Base-by-base conservation (phyloP, 2,113 vertebrate species). In the Dendrocopos noguchii region DNA sequence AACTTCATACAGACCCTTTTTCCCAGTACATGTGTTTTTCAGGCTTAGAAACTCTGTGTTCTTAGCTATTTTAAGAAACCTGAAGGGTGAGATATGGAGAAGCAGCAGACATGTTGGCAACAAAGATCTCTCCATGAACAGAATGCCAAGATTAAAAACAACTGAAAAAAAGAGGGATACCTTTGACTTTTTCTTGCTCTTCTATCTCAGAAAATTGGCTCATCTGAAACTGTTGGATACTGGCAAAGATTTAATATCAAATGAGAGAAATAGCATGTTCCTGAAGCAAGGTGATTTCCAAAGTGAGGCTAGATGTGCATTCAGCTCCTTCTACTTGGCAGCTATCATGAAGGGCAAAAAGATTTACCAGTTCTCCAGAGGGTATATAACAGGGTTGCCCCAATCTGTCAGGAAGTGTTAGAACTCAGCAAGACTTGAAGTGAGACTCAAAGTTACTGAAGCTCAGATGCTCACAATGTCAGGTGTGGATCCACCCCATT, bases 21-120 rank as follows among this genome's bases (percentile, higher is more conserved):
- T 80, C 93, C 91, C 82, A 90, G 91, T 84, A 84, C 94, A 75
- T 83, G 85, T 87, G 81, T 83, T 97, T 95, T 93, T 95, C 12
- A 6, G 93, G 76, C 82, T 96, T 76, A 92, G 92, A 93, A 95
- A 94, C 95, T 94, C 92, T 84, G 70, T 95, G 96, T 95, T 95
- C 96, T 93, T 96, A 90, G 83, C 92, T 95, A 96, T 96, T 96
- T 96, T 96, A 96, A 91, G 95, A 94, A 96, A 95, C 81, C 79
- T 94, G 91, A 94, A 94, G 95, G 84, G 95, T 93, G 76, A 75
- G 85, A 95, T 76, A 93, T 71, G 72, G 72, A 87, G 87, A 67
- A 42, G 90, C 93, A 96, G 93, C 91, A 95, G 95, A 96, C 92
- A 95, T 95, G 86, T 94, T 97, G 94, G 92, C 93, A 96, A 94